Conservation (phyloP, 1,140 invertebrate species). For the Oscheius sp. region DNA sequence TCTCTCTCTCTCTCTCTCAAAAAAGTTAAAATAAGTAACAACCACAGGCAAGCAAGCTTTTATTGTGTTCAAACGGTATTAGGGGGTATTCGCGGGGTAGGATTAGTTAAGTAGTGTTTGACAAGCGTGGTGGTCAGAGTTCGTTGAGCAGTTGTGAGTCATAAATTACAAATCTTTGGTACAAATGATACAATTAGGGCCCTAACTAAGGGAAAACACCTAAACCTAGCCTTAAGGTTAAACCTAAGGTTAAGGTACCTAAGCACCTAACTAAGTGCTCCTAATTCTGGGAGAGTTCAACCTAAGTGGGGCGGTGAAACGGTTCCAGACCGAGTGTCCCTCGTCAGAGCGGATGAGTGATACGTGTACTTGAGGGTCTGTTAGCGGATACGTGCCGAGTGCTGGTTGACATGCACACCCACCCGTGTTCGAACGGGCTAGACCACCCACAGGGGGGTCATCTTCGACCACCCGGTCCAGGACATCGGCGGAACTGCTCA, state of each 20-base stretch:
- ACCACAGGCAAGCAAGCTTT: no score
- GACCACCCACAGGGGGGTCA: neutral
- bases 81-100: no score
- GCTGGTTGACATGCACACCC: neutral
- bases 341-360: neutral
- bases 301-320: neutral
- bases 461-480: neutral
- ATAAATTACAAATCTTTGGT: neutral
- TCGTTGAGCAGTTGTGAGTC: neutral
- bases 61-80: no score
- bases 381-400: neutral
- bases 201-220: neutral
- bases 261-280: no score
- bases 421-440: neutral
- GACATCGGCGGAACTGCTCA: neutral
- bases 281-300: neutral
- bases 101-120: no score
- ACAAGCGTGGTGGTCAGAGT: neutral
- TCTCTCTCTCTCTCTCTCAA: no score
- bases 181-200: neutral
- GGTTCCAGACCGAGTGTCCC: neutral
- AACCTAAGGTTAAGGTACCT: neutral
- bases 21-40: no score
- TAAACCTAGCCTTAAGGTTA: neutral
- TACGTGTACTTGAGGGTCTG: slow-evolving; percentile 6